phyloP scores from a whole-genome alignment of 2,797 vertebrate genomes.

The Sebastolobus altivelis region DNA sequence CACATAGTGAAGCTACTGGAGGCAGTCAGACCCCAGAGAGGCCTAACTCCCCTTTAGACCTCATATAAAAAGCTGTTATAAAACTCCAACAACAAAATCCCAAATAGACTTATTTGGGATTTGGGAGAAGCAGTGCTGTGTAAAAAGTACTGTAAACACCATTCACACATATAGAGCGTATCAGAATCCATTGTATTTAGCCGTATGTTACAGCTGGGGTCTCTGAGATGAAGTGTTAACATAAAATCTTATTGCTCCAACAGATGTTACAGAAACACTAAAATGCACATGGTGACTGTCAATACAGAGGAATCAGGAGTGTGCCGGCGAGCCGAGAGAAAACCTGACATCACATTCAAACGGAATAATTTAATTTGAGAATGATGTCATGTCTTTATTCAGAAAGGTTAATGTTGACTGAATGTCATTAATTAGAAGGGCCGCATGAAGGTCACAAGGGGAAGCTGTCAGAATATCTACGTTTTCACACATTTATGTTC shows the following conservation, averaged over 20 bases:
- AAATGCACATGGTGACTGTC: neutral
- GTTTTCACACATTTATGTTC: conserved; percentile 26
- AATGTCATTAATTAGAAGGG: conserved; percentile 49
- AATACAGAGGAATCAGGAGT: neutral
- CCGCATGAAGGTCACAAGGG: conserved; percentile 42
- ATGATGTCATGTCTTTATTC: conserved; percentile 37
- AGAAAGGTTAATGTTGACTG: conserved; percentile 56
- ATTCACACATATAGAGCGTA: neutral
- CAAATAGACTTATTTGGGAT: neutral
- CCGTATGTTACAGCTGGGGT: neutral
- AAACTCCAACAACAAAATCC: conserved; percentile 5
- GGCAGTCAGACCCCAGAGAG: neutral
- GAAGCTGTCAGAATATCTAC: conserved; percentile 45
- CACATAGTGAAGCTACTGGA: neutral
- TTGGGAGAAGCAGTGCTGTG: neutral
- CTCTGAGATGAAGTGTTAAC: neutral
- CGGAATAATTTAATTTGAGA: conserved; percentile 42
- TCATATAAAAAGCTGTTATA: conserved; percentile 6
- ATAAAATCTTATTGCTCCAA: neutral
- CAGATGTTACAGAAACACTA: neutral
- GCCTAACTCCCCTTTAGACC: neutral
- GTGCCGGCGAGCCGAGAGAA: neutral
- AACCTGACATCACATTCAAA: conserved; percentile 23
- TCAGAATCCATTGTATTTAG: neutral
- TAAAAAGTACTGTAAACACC: neutral